A percentile compares a stretch with the other conserved stretches of the same genome.
Evolutionary conservation across 2,797 vertebrate species (phyloP).

Genomic region (Somateria mollissima): DNA sequence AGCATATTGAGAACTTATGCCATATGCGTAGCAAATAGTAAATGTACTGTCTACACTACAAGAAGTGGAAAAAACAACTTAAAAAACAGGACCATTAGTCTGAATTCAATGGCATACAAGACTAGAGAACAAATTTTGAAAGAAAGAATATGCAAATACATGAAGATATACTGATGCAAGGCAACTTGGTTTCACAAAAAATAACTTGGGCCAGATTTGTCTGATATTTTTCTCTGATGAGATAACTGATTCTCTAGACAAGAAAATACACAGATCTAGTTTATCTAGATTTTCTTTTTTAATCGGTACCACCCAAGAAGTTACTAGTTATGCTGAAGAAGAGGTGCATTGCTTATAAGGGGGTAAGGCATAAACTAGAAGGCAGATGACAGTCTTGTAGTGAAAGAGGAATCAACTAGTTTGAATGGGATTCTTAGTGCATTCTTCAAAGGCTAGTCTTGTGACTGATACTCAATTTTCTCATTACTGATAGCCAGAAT

Average conservation of each 20-base stretch:
- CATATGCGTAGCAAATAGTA: not conserved
- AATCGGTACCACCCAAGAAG: not conserved
- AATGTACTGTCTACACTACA: not conserved
- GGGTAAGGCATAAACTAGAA: not conserved
- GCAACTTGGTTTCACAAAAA: not conserved
- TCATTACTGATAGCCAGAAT: not conserved
- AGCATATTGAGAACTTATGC: not conserved
- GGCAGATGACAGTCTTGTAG: not conserved
- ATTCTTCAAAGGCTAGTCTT: not conserved
- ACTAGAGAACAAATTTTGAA: not conserved
- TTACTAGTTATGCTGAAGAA: not conserved
- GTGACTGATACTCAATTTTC: not conserved
- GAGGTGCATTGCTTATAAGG: not conserved
- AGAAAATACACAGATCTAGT: not conserved
- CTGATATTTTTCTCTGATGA: not conserved
- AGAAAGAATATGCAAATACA: not conserved
- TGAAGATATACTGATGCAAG: not conserved
- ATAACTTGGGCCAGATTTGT: not conserved
- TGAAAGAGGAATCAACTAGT: not conserved
- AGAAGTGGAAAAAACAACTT: not conserved
- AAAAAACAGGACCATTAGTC: not conserved
- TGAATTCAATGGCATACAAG: not conserved
- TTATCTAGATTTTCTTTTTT: not conserved
- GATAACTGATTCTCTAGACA: not conserved
- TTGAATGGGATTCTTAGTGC: not conserved